These are phyloP conservation scores for Ptiloglossa arizonensis DNA, from an alignment of 1,140 invertebrate genomes.

Conservation along the genomic window DNA sequence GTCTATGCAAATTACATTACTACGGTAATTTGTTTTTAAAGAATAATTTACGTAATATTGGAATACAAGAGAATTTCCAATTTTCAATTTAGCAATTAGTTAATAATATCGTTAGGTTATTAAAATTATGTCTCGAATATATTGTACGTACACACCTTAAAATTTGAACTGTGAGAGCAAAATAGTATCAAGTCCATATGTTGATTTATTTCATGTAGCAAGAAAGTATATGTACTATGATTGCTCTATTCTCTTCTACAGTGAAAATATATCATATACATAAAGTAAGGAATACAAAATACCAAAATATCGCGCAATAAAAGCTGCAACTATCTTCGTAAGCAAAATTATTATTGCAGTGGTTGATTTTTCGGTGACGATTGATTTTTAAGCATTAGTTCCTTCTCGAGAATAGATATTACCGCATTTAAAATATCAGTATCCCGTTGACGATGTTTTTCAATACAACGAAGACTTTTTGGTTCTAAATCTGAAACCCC, in stretches of 20 bases:
- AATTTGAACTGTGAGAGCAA: too few relatives aligned
- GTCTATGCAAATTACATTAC: too few relatives aligned
- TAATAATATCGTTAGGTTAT: too few relatives aligned
- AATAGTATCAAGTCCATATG: too few relatives aligned
- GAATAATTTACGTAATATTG: background rate
- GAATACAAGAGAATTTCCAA: background rate
- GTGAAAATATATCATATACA: too few relatives aligned
- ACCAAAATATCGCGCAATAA: background rate
- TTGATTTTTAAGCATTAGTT: slow-evolving; percentile 37
- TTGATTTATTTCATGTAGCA: too few relatives aligned
- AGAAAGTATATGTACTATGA: too few relatives aligned
- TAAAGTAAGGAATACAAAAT: too few relatives aligned
- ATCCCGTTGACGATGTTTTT: slow-evolving; percentile 81
- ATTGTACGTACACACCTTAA: too few relatives aligned
- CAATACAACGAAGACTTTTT: slow-evolving; percentile 81
- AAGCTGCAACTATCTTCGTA: background rate
- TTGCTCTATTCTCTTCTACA: too few relatives aligned
- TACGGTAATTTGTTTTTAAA: background rate
- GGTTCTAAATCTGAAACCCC: slow-evolving; percentile 83
- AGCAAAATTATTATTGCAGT: background rate
- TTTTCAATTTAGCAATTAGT: too few relatives aligned
- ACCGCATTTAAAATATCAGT: slow-evolving; percentile 75
- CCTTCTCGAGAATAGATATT: slow-evolving; percentile 58
- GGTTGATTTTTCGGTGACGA: slow-evolving; percentile 1
- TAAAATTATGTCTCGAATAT: too few relatives aligned